Percentiles rank a stretch among this genome's conserved stretches.
Conservation (phyloP, 2,797 vertebrate species). For the Melanogrammus aeglefinus region DNA sequence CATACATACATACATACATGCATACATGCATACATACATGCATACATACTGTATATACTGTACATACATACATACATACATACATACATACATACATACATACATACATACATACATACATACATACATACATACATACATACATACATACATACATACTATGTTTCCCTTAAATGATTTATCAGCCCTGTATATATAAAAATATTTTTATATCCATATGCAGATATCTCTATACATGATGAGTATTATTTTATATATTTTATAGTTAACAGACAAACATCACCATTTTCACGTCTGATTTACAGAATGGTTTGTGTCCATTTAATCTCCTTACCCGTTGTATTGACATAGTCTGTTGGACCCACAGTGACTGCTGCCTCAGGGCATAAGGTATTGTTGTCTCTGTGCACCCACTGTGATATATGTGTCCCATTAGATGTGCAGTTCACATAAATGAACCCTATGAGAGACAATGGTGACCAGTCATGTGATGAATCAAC, state of each 20-base stretch:
- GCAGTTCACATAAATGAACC: not conserved
- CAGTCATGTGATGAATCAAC: not conserved
- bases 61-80: no score
- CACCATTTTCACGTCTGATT: no score
- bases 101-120: no score
- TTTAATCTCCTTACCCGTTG: not conserved
- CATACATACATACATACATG: no score
- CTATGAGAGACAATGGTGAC: not conserved
- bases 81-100: no score
- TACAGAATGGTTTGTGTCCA: not conserved
- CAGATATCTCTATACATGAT: not conserved
- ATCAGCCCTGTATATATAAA: no score
- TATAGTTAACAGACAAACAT: not conserved
- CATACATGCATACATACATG: no score
- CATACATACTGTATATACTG: no score
- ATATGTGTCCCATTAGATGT: not conserved
- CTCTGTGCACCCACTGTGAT: not conserved
- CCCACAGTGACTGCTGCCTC: not conserved
- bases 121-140: no score
- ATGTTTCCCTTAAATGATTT: no score
- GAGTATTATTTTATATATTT: not conserved
- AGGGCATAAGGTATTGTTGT: not conserved
- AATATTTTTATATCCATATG: no score
- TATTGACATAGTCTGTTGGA: not conserved
- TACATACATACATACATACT: no score